phyloP scores from a whole-genome alignment of 2,888 invertebrate genomes.

The Acanthosepion lycidas region DNA sequence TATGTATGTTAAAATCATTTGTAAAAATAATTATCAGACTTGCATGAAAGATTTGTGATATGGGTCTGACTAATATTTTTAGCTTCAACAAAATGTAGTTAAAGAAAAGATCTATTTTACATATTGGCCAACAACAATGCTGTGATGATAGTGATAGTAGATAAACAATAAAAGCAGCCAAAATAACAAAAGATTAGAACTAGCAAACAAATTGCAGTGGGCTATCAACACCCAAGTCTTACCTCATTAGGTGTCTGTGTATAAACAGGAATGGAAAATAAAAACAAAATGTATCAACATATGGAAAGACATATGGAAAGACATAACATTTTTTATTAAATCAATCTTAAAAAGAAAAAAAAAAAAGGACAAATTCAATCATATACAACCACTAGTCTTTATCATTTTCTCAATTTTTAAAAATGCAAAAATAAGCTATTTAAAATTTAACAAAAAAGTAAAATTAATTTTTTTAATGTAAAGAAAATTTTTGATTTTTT shows the following conservation, averaged over 20 bases:
- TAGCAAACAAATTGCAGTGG: background rate
- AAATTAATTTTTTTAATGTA: background rate
- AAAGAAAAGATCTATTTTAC: background rate
- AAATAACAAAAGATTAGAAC: constrained; percentile 33
- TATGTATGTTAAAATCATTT: background rate
- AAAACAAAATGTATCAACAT: background rate
- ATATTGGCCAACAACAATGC: background rate
- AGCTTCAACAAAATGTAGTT: background rate
- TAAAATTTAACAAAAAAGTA: background rate
- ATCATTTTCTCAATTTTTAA: background rate
- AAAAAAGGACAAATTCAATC: background rate
- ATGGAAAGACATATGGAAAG: background rate
- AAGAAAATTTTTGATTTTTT: background rate
- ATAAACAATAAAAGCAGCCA: constrained; percentile 42
- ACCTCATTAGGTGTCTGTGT: constrained; percentile 43
- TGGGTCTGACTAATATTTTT: background rate
- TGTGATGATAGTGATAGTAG: background rate
- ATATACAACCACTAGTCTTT: background rate
- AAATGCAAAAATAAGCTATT: background rate
- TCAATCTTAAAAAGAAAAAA: background rate
- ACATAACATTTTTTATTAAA: background rate
- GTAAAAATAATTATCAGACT: background rate
- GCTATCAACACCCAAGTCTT: constrained; percentile 34
- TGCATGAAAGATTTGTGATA: background rate
- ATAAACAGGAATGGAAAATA: constrained; percentile 33